These are phyloP conservation scores for Acheta domesticus DNA, from an alignment of 2,888 invertebrate genomes.

Conservation along the genomic window DNA sequence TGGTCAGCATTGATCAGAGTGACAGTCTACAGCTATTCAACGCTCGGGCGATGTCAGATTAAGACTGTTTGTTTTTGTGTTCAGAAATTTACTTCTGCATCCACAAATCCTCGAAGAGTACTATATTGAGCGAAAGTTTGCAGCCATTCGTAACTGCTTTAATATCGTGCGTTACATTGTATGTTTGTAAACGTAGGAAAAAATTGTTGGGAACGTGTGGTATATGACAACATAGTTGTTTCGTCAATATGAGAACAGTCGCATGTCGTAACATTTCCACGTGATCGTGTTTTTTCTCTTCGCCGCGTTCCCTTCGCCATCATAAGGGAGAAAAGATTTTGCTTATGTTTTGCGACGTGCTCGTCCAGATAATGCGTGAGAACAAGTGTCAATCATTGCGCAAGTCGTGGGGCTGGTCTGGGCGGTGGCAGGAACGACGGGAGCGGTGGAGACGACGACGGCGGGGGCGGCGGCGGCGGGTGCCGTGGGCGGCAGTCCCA, in stretches of 20 bases:
- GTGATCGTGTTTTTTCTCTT: background rate
- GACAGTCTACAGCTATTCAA: no score
- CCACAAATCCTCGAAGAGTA: no score
- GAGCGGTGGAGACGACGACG: background rate
- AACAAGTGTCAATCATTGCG: background rate
- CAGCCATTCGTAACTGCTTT: no score
- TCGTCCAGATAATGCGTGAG: conserved; percentile 1
- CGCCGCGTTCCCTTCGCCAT: background rate
- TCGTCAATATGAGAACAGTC: background rate
- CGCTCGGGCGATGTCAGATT: no score
- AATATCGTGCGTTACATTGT: no score
- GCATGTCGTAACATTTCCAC: background rate
- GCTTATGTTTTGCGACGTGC: background rate
- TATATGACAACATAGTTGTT: no score
- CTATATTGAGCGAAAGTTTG: no score
- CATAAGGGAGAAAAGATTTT: background rate
- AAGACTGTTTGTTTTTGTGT: no score
- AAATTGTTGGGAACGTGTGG: no score
- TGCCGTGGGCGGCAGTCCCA: background rate
- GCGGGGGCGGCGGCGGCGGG: background rate
- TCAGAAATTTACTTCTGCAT: no score
- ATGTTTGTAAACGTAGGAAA: no score
- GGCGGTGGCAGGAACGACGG: background rate
- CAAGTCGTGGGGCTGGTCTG: background rate
- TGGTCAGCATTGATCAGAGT: no score